phyloP scores from a whole-genome alignment of 2,888 invertebrate genomes.

The Drosophila basisetae region DNA sequence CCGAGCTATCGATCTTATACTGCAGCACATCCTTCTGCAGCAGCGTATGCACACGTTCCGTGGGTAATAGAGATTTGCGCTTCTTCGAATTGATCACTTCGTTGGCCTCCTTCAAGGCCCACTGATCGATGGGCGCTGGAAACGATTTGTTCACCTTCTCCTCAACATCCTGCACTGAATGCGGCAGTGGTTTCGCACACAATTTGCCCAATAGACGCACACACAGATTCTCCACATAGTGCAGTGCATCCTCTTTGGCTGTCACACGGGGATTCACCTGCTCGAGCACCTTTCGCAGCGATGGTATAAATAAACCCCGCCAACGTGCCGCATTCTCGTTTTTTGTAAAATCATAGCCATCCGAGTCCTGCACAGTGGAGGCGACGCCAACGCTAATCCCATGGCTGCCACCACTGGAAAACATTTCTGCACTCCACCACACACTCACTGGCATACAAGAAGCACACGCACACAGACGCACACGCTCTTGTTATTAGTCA shows the following conservation, averaged over 20 bases:
- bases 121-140: constrained; percentile 97
- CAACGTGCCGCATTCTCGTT: constrained; percentile 96
- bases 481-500: constrained; percentile 66
- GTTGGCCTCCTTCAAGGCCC: constrained; percentile 96
- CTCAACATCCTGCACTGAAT: constrained; percentile 95
- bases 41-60: constrained; percentile 95
- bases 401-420: constrained; percentile 84
- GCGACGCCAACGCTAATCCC: constrained; percentile 59
- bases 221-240: constrained; percentile 96
- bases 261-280: constrained; percentile 95
- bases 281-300: constrained; percentile 95
- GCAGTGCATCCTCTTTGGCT: constrained; percentile 94
- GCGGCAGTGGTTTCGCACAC: constrained; percentile 93
- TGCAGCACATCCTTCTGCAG: constrained; percentile 94
- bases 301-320: constrained; percentile 95
- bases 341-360: constrained; percentile 91
- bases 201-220: constrained; percentile 94
- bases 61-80: constrained; percentile 91
- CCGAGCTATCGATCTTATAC: constrained; percentile 94
- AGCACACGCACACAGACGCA: constrained; percentile 36
- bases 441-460: constrained; percentile 34
- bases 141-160: constrained; percentile 96
- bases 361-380: constrained; percentile 65
- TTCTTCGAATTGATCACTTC: constrained; percentile 93
- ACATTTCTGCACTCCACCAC: constrained; percentile 86